A percentile compares a stretch with the other conserved stretches of the same genome.
These are phyloP conservation scores for Daktulosphaira vitifoliae DNA, from an alignment of 1,140 invertebrate species.

Conservation along the genomic window DNA sequence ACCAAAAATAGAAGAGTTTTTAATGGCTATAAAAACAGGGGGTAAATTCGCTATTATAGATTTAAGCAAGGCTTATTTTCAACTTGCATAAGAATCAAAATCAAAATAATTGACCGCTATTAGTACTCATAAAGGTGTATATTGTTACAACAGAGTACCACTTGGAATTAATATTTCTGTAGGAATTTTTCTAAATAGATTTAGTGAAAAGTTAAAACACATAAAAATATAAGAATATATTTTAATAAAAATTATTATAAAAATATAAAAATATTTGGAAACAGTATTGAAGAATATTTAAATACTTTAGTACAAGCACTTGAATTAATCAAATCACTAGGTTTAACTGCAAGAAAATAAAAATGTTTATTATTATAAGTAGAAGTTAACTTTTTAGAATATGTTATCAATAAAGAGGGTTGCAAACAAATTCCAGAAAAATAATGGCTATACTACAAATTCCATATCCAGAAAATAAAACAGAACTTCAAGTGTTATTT, in stretches of 20 bases:
- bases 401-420: too few species aligned
- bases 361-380: not conserved
- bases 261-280: not conserved
- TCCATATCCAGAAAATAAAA: not conserved
- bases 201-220: not conserved
- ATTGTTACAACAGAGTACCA: not conserved
- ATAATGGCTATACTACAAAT: not conserved
- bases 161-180: not conserved
- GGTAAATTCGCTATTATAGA: not conserved
- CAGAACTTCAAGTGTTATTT: not conserved
- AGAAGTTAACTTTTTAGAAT: not conserved
- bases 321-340: not conserved
- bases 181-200: not conserved
- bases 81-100: too few species aligned
- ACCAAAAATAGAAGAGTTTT: not conserved
- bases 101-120: too few species aligned
- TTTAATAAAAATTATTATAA: too few species aligned
- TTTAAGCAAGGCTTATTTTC: not conserved
- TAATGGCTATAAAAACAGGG: not conserved
- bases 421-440: not conserved
- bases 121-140: not conserved
- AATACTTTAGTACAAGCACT: too few species aligned
- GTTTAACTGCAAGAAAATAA: not conserved
- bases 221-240: not conserved
- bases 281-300: not conserved